Evolutionary conservation across 2,113 vertebrate genomes (phyloP).

Genomic region (Pleuronectes platessa): DNA sequence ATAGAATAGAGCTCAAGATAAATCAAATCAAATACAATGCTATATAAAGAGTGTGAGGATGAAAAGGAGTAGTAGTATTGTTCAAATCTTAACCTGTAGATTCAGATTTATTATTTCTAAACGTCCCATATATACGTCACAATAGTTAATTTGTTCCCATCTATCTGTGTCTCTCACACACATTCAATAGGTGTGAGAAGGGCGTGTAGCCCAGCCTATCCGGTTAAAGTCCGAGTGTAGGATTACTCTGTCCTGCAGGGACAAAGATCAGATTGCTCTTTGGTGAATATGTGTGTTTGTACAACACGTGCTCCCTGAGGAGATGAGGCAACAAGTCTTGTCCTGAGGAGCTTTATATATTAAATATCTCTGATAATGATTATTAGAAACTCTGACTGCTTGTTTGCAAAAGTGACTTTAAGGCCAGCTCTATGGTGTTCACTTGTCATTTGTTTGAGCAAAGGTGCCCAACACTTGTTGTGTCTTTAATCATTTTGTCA

Average conservation of each 20-base stretch:
- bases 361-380: background rate
- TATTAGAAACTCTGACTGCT: too few relatives aligned
- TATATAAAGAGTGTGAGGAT: too few relatives aligned
- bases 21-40: too few relatives aligned
- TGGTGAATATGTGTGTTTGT: constrained; percentile 50
- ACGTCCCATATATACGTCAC: too few relatives aligned
- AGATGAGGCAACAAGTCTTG: constrained; percentile 20
- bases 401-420: background rate
- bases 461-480: background rate
- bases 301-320: constrained; percentile 31
- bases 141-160: background rate
- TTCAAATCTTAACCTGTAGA: too few relatives aligned
- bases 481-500: constrained; percentile 1
- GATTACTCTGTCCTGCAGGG: constrained; percentile 65
- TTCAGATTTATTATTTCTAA: too few relatives aligned
- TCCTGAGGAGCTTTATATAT: constrained; percentile 19
- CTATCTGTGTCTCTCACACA: background rate
- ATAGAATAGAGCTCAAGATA: too few relatives aligned
- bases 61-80: too few relatives aligned
- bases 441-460: background rate
- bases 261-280: constrained; percentile 76
- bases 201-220: constrained; percentile 52
- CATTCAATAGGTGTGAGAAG: constrained; percentile 53
- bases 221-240: constrained; percentile 69
- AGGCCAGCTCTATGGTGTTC: background rate